phyloP scores from a whole-genome alignment of 2,797 vertebrate genomes.

The Pagetopsis macropterus region DNA sequence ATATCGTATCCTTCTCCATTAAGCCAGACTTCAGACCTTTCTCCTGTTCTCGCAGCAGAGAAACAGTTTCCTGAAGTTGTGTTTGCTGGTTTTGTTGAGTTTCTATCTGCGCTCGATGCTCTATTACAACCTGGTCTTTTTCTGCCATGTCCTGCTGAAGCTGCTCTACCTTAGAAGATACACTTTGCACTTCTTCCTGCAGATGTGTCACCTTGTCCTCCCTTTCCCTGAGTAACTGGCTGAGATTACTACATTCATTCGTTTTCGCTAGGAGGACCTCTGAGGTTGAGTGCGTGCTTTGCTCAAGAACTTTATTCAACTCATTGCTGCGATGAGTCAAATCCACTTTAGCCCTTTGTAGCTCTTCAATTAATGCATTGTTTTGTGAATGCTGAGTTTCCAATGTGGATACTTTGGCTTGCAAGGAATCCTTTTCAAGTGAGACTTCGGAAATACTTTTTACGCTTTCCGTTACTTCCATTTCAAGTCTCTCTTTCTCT shows the following conservation, averaged over 20 bases:
- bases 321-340: slow-evolving; percentile 73
- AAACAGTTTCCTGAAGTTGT: slow-evolving; percentile 75
- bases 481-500: slow-evolving; percentile 79
- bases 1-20: slow-evolving; percentile 61
- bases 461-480: slow-evolving; percentile 67
- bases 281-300: slow-evolving; percentile 79
- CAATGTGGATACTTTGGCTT: slow-evolving; percentile 70
- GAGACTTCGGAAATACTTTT: slow-evolving; percentile 66
- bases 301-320: slow-evolving; percentile 76
- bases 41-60: slow-evolving; percentile 79
- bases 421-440: slow-evolving; percentile 72
- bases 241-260: slow-evolving; percentile 79
- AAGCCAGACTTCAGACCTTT: slow-evolving; percentile 72
- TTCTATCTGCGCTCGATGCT: slow-evolving; percentile 65
- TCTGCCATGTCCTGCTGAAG: slow-evolving; percentile 62
- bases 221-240: slow-evolving; percentile 73
- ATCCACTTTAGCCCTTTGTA: slow-evolving; percentile 81
- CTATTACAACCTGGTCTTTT: slow-evolving; percentile 68
- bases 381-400: slow-evolving; percentile 73
- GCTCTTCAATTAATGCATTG: slow-evolving; percentile 56
- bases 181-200: slow-evolving; percentile 72
- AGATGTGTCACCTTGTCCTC: slow-evolving; percentile 71
- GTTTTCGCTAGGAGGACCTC: slow-evolving; percentile 83
- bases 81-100: slow-evolving; percentile 65
- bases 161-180: slow-evolving; percentile 74